Percentiles rank a stretch among this genome's conserved stretches.
Evolutionary conservation across 2,797 vertebrate genomes (phyloP).

Genomic region (Anolis apletophallus): DNA sequence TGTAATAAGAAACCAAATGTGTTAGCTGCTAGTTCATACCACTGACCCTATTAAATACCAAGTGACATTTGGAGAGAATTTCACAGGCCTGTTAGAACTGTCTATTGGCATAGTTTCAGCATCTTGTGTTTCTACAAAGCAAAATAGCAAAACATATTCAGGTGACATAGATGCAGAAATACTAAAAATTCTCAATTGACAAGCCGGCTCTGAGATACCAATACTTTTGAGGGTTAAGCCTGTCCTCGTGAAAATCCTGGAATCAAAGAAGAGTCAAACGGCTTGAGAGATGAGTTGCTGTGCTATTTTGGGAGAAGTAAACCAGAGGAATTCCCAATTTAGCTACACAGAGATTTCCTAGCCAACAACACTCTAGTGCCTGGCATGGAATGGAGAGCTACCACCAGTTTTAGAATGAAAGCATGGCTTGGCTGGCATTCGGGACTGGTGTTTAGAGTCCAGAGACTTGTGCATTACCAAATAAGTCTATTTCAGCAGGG

Average conservation of each 20-base stretch:
- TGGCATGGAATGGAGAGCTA: slow-evolving; percentile 34
- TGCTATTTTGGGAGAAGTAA: slow-evolving; percentile 68
- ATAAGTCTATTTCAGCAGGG: slow-evolving; percentile 46
- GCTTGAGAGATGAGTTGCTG: slow-evolving; percentile 31
- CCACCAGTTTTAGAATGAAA: slow-evolving; percentile 67
- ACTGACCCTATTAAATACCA: slow-evolving; percentile 56
- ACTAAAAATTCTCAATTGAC: slow-evolving; percentile 50
- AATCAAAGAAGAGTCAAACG: slow-evolving; percentile 26
- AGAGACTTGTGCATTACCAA: slow-evolving; percentile 51
- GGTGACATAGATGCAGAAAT: slow-evolving; percentile 49
- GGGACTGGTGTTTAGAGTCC: slow-evolving; percentile 56
- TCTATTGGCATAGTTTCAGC: slow-evolving; percentile 22
- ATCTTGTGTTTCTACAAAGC: slow-evolving; percentile 26
- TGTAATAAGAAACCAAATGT: slow-evolving; percentile 49
- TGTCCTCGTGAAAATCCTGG: slow-evolving; percentile 62
- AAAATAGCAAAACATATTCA: background rate
- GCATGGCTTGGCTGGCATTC: slow-evolving; percentile 51
- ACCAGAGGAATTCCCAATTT: slow-evolving; percentile 59
- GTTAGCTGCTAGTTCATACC: slow-evolving; percentile 53
- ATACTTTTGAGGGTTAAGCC: slow-evolving; percentile 36
- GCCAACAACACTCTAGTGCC: slow-evolving; percentile 56
- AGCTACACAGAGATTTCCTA: slow-evolving; percentile 63
- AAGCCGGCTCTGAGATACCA: slow-evolving; percentile 35
- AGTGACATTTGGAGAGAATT: slow-evolving; percentile 48
- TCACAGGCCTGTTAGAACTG: slow-evolving; percentile 21